These are phyloP conservation scores for Meloidogyne floridensis DNA, from an alignment of 1,140 invertebrate species.

Conservation along the genomic window DNA sequence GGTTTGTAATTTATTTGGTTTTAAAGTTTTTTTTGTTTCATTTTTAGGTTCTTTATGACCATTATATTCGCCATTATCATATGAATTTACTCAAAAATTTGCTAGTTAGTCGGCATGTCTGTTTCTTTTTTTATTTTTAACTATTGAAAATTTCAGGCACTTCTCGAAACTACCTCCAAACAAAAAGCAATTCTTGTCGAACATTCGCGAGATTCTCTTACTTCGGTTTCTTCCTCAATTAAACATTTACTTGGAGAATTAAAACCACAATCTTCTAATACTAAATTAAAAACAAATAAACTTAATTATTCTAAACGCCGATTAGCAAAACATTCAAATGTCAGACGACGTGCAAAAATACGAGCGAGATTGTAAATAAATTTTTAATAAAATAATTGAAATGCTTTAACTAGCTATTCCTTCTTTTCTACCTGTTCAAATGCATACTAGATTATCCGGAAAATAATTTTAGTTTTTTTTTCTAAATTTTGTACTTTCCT, in stretches of 20 bases:
- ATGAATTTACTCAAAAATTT: conserved; percentile 45
- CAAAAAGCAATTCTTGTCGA: background rate
- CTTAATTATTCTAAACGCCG: conserved; percentile 6
- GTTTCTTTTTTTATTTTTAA: conserved; percentile 18
- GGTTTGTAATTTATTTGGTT: background rate
- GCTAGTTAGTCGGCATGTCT: conserved; percentile 34
- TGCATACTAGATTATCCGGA: background rate
- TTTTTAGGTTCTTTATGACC: conserved; percentile 39
- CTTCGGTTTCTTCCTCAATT: background rate
- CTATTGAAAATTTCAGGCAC: background rate
- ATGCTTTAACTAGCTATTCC: no score
- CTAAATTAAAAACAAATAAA: background rate
- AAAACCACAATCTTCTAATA: background rate
- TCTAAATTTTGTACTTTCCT: background rate
- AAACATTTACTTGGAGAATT: conserved; percentile 1
- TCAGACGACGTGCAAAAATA: conserved; percentile 31
- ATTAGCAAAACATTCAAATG: conserved; percentile 29
- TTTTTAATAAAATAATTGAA: conserved; percentile 14
- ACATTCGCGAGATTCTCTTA: background rate
- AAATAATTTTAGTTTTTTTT: background rate
- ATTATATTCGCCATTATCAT: conserved; percentile 46
- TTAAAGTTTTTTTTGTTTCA: background rate
- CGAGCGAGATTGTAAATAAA: conserved; percentile 23
- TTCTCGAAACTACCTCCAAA: background rate
- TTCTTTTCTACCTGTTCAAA: no score